Base-by-base conservation (phyloP, 37 sponge, comb jelly and placozoan species). In the Oopsacas minuta region DNA sequence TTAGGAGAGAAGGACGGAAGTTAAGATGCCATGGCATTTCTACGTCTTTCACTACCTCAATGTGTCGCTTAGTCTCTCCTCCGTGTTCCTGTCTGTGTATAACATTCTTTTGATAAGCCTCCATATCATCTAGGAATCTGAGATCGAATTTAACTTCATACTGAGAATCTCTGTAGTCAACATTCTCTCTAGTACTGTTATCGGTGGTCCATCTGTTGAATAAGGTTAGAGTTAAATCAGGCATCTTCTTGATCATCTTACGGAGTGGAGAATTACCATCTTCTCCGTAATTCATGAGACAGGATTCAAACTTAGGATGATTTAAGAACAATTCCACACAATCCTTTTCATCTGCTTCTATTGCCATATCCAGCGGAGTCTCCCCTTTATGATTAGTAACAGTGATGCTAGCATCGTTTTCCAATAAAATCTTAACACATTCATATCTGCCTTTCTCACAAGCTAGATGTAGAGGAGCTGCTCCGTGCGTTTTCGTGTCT, bases 391-490 rank as follows among this genome's bases (percentile, higher is more conserved):
- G 36, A 52, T 91, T 83, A 5, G 37, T 32, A 0, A 36, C n/a
- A 20, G 87, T 42, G 1, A 90, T 89, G 38, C 89, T 81, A 0
- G 96, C 96, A 17, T 85, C 86, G n/a, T 88, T 42, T 39, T 87
- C 84, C 52, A 95, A 23, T 28, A 95, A 87, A 0, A 90, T 23
- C 36, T 88, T 36, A 10, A 88, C 93, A 34, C 84, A 53, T 15
- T 52, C 52, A 23, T 85, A 46, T 37, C 92, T 90, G 23, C 94
- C 94, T 37, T 84, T 88, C 52, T 85, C 83, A 36, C 90, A 83
- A n/a, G 96, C 96, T 46, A 93, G 88, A 52, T 90, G 91, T 39
- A 95, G 90, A 5, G 96, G 96, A 0, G 96, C 46, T 3, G 46
- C 84, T 46, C 39, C 46, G 0, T 8, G 46, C 42, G 39, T 85